Evolutionary conservation across 23 tunicate species (phyloP), one percentile per base, ranked within the genome.

Genomic region (Ascidia mentula): DNA sequence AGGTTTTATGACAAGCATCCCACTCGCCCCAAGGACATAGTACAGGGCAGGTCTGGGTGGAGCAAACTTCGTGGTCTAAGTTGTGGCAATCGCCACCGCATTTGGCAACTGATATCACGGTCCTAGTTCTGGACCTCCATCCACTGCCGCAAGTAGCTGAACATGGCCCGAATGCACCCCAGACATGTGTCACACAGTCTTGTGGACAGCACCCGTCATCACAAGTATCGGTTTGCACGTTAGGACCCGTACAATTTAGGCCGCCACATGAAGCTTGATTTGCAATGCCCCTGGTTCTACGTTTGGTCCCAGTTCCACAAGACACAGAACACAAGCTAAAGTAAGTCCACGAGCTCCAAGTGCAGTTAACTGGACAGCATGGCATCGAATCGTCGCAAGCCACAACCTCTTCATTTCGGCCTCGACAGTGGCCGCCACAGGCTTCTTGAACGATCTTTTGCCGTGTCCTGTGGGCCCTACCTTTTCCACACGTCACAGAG

Each of bases 351-450:
- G 37, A 18, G 72, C 38, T 38, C 89, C 89, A 86, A 17, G 33
- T 35, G 53, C 89, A 86, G 42, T 86, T 59, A 0, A 79, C 84
- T 15, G 84, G 84, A 31, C 89, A 86, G 42, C 89, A 86, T 24
- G 60, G 74, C 28, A 26, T 53, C 24, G 7, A 20, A 24, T 79
- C 37, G 32, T 83, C 45, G 72, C 81, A 75, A 17, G 22, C 72
- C 9, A 31, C 34, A 0, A 76, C n/a, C 17, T 76, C 74, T 5
- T 35, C 36, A 20, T 17, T 17, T 1, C 20, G 74, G 0, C 80
- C 80, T 20, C 13, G 24, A 46, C 84, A 79, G 12, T 22, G 30
- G 22, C 72, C 77, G 0, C 89, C 89, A 46, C 84, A 82, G 15
- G 78, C 17, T 60, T 46, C 59, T 20, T 3, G 7, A 6, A 53